Evolutionary conservation across 2,797 vertebrate genomes (phyloP).

Genomic region (Vireo griseus): DNA sequence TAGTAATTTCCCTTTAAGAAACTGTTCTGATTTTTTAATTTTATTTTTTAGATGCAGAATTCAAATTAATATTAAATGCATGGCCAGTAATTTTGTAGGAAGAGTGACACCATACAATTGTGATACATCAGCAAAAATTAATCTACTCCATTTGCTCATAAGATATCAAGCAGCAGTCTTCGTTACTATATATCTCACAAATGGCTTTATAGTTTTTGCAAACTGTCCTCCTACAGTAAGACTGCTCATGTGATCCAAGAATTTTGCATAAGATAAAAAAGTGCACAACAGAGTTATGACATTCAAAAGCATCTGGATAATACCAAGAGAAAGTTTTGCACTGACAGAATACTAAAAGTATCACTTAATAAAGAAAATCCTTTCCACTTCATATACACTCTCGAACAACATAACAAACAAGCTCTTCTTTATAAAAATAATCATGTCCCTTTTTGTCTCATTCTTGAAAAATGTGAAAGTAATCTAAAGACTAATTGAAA

Average conservation of each 20-base stretch:
- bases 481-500: background rate
- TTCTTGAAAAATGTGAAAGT: background rate
- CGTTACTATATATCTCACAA: background rate
- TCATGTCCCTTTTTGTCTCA: background rate
- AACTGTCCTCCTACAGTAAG: background rate
- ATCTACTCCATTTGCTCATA: background rate
- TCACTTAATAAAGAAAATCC: background rate
- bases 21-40: background rate
- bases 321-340: background rate
- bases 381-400: background rate
- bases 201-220: background rate
- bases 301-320: background rate
- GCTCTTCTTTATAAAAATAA: background rate
- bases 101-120: background rate
- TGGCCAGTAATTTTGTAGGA: background rate
- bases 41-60: background rate
- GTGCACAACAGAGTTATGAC: background rate
- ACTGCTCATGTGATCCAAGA: background rate
- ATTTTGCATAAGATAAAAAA: background rate
- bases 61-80: background rate
- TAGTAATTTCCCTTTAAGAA: background rate
- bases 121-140: background rate
- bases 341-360: background rate
- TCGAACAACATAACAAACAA: background rate
- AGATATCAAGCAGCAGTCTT: background rate